Conservation (phyloP, 2,113 vertebrate genomes). For the Myodes glareolus region DNA sequence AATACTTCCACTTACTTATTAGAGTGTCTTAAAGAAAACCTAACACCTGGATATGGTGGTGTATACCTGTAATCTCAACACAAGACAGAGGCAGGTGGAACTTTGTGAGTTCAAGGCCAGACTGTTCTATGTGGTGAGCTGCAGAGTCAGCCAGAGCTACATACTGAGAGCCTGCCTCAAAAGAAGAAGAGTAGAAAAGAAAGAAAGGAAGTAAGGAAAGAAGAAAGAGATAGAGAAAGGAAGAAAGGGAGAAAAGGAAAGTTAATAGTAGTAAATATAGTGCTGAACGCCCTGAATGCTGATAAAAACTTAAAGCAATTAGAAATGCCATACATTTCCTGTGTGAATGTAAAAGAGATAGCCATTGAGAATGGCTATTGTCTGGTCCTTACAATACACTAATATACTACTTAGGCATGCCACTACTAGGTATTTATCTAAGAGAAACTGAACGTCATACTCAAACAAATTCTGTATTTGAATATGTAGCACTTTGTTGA, state of each 20-base stretch:
- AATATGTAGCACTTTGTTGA: not conserved
- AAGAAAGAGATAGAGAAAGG: accelerated
- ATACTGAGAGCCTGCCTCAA: not conserved
- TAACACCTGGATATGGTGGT: not conserved
- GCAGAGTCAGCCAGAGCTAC: not conserved
- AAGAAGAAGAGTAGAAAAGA: not conserved
- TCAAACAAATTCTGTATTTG: not conserved
- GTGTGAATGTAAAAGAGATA: not conserved
- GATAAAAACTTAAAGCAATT: not conserved
- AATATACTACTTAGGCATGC: not conserved
- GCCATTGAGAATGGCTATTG: not conserved
- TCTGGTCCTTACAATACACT: not conserved
- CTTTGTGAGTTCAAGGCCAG: not conserved
- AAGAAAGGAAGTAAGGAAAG: not conserved
- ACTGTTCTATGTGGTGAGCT: not conserved
- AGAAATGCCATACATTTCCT: not conserved
- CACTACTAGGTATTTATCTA: not conserved
- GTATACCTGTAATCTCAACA: not conserved
- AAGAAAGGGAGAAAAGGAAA: not conserved
- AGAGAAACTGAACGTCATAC: not conserved
- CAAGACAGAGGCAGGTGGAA: not conserved
- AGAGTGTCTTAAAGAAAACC: not conserved
- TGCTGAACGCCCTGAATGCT: not conserved
- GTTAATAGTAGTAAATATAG: not conserved
- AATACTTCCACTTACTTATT: not conserved